These are phyloP conservation scores for Tholera decimalis DNA, from an alignment of 2,888 invertebrate genomes.

Conservation along the genomic window DNA sequence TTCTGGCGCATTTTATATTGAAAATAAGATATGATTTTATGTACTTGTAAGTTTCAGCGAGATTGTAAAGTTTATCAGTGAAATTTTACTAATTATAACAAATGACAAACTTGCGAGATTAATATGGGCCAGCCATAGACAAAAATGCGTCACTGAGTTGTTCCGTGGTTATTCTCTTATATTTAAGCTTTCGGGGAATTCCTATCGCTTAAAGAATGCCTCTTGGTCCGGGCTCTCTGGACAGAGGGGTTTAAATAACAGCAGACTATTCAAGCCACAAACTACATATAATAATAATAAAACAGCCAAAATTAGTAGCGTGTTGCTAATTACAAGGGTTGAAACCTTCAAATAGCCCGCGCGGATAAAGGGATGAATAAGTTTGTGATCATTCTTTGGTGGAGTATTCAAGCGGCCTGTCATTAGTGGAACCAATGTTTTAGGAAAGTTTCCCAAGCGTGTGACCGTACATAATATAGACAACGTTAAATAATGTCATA, in stretches of 20 bases:
- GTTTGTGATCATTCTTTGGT: conserved; percentile 84
- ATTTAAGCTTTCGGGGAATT: background rate
- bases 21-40: conserved; percentile 9
- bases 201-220: background rate
- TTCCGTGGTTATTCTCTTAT: no score
- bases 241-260: conserved; percentile 11
- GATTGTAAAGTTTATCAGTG: background rate
- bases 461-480: conserved; percentile 65
- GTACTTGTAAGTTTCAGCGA: background rate
- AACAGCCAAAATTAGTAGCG: conserved; percentile 74
- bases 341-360: conserved; percentile 75
- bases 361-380: conserved; percentile 82
- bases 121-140: no score
- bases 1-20: conserved; percentile 11
- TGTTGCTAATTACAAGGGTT: conserved; percentile 84
- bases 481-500: conserved; percentile 78
- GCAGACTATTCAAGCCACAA: conserved; percentile 38
- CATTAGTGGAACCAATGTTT: conserved; percentile 84
- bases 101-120: background rate
- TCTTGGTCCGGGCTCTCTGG: background rate
- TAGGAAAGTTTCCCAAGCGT: conserved; percentile 74
- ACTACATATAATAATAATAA: conserved; percentile 65
- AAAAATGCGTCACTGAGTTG: background rate
- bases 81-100: background rate
- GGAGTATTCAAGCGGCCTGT: conserved; percentile 77